These are phyloP conservation scores for Gymnoscelis rufifasciata DNA, from an alignment of 2,888 invertebrate species.

Conservation along the genomic window DNA sequence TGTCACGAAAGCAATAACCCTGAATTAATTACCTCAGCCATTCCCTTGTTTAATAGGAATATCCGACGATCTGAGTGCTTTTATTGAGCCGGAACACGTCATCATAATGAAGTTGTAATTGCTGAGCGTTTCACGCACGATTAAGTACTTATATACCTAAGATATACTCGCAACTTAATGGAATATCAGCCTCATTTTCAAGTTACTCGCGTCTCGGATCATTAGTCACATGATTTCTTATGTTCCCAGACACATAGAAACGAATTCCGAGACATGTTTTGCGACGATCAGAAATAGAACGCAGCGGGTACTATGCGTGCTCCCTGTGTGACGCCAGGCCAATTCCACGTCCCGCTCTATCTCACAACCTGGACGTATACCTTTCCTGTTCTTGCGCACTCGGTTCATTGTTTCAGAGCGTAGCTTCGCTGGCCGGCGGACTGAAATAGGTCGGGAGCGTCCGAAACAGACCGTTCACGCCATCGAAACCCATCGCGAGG, in stretches of 20 bases:
- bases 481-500: slow-evolving; percentile 72
- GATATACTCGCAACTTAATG: slow-evolving; percentile 18
- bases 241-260: slow-evolving; percentile 75
- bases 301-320: slow-evolving; percentile 71
- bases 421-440: slow-evolving; percentile 66
- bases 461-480: slow-evolving; percentile 69
- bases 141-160: slow-evolving; percentile 21
- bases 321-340: slow-evolving; percentile 67
- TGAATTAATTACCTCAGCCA: slow-evolving; percentile 51
- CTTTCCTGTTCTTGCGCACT: slow-evolving; percentile 64
- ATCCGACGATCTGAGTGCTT: slow-evolving; percentile 37
- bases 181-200: slow-evolving; percentile 14
- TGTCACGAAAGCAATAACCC: slow-evolving; percentile 52
- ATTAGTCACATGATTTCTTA: slow-evolving; percentile 77
- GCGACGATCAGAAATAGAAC: slow-evolving; percentile 76
- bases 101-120: slow-evolving; percentile 38
- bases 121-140: slow-evolving; percentile 30
- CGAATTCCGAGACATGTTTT: slow-evolving; percentile 78
- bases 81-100: slow-evolving; percentile 42
- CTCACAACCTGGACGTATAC: slow-evolving; percentile 53
- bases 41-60: slow-evolving; percentile 48
- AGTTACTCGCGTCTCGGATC: slow-evolving; percentile 37
- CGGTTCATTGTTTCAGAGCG: slow-evolving; percentile 74
- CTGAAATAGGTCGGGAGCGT: slow-evolving; percentile 77
- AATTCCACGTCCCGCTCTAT: slow-evolving; percentile 57